phyloP scores from a whole-genome alignment of 2,888 invertebrate species.

The Netelia virgata region DNA sequence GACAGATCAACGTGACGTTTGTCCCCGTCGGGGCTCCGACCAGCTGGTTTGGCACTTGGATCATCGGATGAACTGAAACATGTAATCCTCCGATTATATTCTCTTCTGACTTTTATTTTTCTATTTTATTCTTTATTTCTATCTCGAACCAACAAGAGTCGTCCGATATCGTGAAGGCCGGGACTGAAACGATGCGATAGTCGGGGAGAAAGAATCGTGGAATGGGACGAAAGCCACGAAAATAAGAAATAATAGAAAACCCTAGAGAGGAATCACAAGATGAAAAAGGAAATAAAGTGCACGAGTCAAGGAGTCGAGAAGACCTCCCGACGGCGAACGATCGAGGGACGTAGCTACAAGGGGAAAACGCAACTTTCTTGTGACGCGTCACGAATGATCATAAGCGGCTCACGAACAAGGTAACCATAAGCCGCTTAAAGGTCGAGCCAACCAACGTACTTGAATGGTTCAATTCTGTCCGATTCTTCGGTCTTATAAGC shows the following conservation, averaged over 20 bases:
- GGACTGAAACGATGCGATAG: background rate
- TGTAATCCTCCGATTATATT: slow-evolving; percentile 67
- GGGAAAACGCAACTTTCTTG: slow-evolving; percentile 44
- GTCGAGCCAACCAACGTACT: slow-evolving; percentile 39
- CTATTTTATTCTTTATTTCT: slow-evolving; percentile 16
- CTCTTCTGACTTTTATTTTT: background rate
- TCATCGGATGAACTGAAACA: slow-evolving; percentile 94
- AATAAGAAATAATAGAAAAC: background rate
- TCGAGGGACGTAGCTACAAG: background rate
- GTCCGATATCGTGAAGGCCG: slow-evolving; percentile 38
- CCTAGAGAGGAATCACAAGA: slow-evolving; percentile 2
- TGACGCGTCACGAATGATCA: slow-evolving; percentile 51
- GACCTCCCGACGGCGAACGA: slow-evolving; percentile 11
- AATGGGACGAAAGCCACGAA: slow-evolving; percentile 9
- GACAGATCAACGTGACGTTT: slow-evolving; percentile 93
- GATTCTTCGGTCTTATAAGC: slow-evolving; percentile 27
- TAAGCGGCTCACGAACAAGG: slow-evolving; percentile 57
- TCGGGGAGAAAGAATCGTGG: slow-evolving; percentile 11
- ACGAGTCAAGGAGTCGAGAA: slow-evolving; percentile 10
- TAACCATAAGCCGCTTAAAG: slow-evolving; percentile 54
- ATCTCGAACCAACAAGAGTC: slow-evolving; percentile 33
- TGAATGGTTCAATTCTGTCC: slow-evolving; percentile 40
- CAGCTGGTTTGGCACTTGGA: slow-evolving; percentile 97
- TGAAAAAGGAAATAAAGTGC: background rate
- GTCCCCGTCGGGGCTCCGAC: slow-evolving; percentile 95